A percentile compares a stretch with the other conserved stretches of the same genome.
These are phyloP conservation scores for Anisognathus igniventris DNA, from an alignment of 2,797 vertebrate species.

Conservation along the genomic window DNA sequence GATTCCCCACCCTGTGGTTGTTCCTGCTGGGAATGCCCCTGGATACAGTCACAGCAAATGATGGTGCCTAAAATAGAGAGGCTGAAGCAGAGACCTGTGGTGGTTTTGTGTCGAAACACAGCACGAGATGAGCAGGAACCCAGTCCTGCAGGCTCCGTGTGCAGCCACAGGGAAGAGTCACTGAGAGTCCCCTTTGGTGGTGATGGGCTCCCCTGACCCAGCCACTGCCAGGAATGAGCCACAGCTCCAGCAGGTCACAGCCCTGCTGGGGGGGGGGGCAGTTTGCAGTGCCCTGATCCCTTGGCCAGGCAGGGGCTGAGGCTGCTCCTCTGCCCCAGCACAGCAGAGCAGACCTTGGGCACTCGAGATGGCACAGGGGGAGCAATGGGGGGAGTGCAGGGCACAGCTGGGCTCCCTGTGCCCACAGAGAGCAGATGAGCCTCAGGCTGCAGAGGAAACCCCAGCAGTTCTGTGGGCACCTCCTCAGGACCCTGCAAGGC, in stretches of 20 bases:
- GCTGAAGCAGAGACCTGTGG: not conserved
- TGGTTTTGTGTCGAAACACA: not conserved
- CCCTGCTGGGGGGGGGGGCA: rapidly evolving
- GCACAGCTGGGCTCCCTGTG: rapidly evolving
- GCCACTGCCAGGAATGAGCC: rapidly evolving
- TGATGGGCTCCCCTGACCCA: not conserved
- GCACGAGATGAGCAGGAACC: not conserved
- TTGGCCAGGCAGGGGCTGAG: not conserved
- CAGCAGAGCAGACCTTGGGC: not conserved
- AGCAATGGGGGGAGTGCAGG: rapidly evolving
- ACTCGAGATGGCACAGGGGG: rapidly evolving
- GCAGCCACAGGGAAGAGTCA: not conserved
- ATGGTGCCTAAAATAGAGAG: not conserved
- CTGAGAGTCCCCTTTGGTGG: not conserved
- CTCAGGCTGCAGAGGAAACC: not conserved
- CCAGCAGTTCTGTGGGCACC: not conserved
- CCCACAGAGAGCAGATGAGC: not conserved
- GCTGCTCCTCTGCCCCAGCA: not conserved
- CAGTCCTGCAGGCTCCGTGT: rapidly evolving
- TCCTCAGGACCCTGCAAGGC: not conserved
- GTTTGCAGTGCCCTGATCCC: rapidly evolving
- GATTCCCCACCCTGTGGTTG: not conserved
- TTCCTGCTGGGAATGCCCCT: not conserved
- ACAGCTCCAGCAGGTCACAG: not conserved
- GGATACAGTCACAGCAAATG: not conserved